A percentile compares a stretch with the other conserved stretches of the same genome.
Evolutionary conservation across 2,888 invertebrate species (phyloP).

Genomic region (Melanostoma scalare): DNA sequence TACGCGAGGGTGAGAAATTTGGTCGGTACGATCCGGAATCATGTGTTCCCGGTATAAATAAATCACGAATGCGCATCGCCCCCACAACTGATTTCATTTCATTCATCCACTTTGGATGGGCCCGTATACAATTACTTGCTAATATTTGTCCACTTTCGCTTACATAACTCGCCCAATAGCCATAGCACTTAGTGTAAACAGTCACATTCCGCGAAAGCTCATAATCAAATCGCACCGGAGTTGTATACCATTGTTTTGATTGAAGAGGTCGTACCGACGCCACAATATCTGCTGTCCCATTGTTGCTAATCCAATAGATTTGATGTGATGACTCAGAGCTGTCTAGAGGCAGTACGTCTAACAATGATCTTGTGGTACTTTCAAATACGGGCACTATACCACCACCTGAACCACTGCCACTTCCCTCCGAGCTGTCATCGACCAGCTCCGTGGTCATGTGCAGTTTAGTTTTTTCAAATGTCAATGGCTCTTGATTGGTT

Average conservation of each 20-base stretch:
- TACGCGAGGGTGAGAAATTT: constrained; percentile 79
- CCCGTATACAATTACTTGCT: constrained; percentile 82
- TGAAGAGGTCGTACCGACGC: constrained; percentile 77
- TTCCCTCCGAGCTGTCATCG: constrained; percentile 74
- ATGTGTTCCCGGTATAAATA: constrained; percentile 88
- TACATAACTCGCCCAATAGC: constrained; percentile 81
- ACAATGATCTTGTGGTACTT: constrained; percentile 54
- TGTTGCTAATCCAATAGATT: constrained; percentile 78
- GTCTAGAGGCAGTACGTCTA: constrained; percentile 56
- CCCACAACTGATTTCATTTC: constrained; percentile 82
- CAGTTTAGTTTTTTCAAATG: constrained; percentile 76
- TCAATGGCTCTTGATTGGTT: constrained; percentile 78
- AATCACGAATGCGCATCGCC: constrained; percentile 82
- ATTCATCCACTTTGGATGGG: constrained; percentile 85
- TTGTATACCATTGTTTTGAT: constrained; percentile 79
- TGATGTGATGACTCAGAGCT: constrained; percentile 50
- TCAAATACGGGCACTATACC: constrained; percentile 75
- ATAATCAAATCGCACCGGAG: constrained; percentile 79
- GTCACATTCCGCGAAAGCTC: constrained; percentile 78
- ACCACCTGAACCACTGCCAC: constrained; percentile 61
- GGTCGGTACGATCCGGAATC: constrained; percentile 85
- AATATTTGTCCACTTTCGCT: constrained; percentile 78
- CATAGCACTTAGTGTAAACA: constrained; percentile 79
- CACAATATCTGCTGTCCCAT: constrained; percentile 77
- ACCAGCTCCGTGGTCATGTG: constrained; percentile 75